Evolutionary conservation across 2,888 invertebrate species (phyloP).

Genomic region (Phaedon cochleariae): DNA sequence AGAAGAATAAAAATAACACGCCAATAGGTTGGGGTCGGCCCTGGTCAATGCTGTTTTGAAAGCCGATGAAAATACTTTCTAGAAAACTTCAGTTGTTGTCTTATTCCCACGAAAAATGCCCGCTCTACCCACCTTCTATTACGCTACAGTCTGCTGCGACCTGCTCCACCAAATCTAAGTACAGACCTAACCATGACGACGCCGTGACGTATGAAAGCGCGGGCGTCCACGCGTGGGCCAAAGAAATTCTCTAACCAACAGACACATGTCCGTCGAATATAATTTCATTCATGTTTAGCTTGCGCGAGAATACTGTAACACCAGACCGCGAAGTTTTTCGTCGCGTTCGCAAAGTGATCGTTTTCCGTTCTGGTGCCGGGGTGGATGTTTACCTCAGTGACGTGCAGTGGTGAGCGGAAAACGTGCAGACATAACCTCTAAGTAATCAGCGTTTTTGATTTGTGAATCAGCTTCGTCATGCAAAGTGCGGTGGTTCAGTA

Average conservation of each 20-base stretch:
- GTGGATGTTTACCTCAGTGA: not conserved
- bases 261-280: slow-evolving; percentile 37
- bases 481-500: not conserved
- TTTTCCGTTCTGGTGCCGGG: not conserved
- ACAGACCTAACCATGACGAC: slow-evolving; percentile 54
- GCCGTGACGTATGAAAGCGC: slow-evolving; percentile 56
- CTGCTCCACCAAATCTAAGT: slow-evolving; percentile 31
- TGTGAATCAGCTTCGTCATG: not conserved
- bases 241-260: slow-evolving; percentile 40
- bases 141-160: slow-evolving; percentile 17
- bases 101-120: slow-evolving; percentile 2
- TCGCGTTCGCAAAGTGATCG: not conserved
- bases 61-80: too few relatives aligned
- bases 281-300: slow-evolving; percentile 47
- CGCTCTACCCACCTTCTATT: slow-evolving; percentile 20
- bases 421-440: slow-evolving; percentile 9
- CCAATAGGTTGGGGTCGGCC: too few relatives aligned
- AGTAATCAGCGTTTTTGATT: too few relatives aligned
- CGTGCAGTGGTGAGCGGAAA: slow-evolving; percentile 5
- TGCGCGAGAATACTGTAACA: slow-evolving; percentile 24
- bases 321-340: not conserved
- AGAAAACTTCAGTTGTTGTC: not conserved
- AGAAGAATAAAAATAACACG: too few relatives aligned
- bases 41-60: too few relatives aligned
- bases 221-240: slow-evolving; percentile 56